These are phyloP conservation scores for Cherax destructor DNA, from an alignment of 1,140 invertebrate genomes.

Conservation along the genomic window DNA sequence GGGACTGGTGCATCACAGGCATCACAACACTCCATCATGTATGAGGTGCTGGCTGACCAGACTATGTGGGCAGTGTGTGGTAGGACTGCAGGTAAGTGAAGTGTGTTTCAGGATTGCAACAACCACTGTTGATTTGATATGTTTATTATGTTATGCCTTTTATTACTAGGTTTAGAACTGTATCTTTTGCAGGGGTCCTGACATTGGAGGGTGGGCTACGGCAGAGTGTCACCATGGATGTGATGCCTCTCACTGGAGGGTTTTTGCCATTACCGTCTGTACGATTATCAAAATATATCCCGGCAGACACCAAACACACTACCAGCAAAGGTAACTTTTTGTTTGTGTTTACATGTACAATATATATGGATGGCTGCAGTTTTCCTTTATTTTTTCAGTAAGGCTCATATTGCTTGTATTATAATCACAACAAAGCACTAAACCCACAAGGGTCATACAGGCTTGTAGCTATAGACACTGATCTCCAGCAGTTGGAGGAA, in stretches of 20 bases:
- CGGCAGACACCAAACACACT: slow-evolving; percentile 78
- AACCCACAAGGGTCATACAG: too few species aligned
- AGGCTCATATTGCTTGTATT: background rate
- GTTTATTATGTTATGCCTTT: too few species aligned
- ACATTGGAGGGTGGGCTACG: slow-evolving; percentile 82
- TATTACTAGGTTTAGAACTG: too few species aligned
- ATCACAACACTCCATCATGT: slow-evolving; percentile 84
- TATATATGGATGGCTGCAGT: too few species aligned
- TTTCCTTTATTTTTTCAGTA: background rate
- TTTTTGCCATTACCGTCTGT: slow-evolving; percentile 91
- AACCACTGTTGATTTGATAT: too few species aligned
- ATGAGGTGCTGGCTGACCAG: slow-evolving; percentile 93
- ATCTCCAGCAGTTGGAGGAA: too few species aligned
- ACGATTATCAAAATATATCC: slow-evolving; percentile 93
- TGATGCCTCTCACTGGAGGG: slow-evolving; percentile 92
- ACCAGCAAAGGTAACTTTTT: slow-evolving; percentile 54
- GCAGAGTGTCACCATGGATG: slow-evolving; percentile 88
- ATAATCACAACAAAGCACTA: too few species aligned
- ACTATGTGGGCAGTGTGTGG: slow-evolving; percentile 95
- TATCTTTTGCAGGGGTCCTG: slow-evolving; percentile 82
- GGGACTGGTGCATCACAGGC: background rate
- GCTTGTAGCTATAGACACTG: too few species aligned
- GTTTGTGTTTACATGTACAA: background rate
- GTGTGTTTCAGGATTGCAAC: too few species aligned
- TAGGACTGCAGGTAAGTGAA: slow-evolving; percentile 82